phyloP scores from a whole-genome alignment of 2,113 vertebrate genomes.

The Noturus placidus region DNA sequence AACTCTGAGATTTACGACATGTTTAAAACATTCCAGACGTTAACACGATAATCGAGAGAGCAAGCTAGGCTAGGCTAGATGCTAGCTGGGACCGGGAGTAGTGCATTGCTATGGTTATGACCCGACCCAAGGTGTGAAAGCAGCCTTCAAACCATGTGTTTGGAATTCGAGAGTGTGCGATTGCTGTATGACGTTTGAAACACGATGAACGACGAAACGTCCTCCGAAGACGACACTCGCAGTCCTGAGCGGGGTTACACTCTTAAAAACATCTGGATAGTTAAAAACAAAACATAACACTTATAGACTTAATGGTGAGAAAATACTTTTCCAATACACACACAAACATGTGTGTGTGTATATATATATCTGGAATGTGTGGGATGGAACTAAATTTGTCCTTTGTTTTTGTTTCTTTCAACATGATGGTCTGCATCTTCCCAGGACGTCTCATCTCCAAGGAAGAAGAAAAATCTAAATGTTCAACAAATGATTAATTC shows the following conservation, averaged over 20 bases:
- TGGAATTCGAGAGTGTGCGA: not conserved
- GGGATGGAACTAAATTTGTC: constrained; percentile 50
- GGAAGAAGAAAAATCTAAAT: not conserved
- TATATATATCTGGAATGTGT: constrained; percentile 63
- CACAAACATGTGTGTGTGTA: too few species aligned
- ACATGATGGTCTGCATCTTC: constrained; percentile 33
- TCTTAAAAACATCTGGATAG: not conserved
- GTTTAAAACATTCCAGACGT: not conserved
- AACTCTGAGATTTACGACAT: too few species aligned
- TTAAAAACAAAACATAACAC: constrained; percentile 5
- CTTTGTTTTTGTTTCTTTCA: not conserved
- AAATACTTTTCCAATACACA: constrained; percentile 49
- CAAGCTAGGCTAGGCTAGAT: not conserved
- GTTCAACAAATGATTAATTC: not conserved
- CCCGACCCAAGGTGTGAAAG: not conserved
- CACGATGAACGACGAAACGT: not conserved
- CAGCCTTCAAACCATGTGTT: not conserved
- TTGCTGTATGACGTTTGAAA: not conserved
- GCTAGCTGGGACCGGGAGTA: not conserved
- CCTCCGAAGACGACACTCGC: constrained; percentile 58
- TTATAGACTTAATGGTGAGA: constrained; percentile 7
- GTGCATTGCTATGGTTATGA: not conserved
- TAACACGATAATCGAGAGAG: not conserved
- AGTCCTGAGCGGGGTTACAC: constrained; percentile 71
- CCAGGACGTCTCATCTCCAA: not conserved